Evolutionary conservation across 2,113 vertebrate genomes (phyloP).

Genomic region (Pterophyllum scalare): DNA sequence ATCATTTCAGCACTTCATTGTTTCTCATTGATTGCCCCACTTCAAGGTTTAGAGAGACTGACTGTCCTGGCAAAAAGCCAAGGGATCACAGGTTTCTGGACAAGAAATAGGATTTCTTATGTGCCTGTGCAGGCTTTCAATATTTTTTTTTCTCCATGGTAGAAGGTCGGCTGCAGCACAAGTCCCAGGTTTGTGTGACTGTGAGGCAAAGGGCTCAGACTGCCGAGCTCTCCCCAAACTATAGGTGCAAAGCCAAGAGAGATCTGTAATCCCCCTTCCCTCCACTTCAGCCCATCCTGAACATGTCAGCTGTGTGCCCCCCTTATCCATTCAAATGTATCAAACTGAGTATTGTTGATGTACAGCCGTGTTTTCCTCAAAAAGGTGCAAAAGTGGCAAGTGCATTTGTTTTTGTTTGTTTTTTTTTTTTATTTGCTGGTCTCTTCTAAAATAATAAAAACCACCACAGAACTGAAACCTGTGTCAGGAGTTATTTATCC

Average conservation of each 20-base stretch:
- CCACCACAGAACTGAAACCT: conserved; percentile 47
- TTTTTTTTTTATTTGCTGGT: conserved; percentile 54
- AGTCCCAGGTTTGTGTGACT: conserved; percentile 43
- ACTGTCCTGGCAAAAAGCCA: conserved; percentile 24
- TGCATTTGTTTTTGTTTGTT: conserved; percentile 71
- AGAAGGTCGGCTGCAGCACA: conserved; percentile 33
- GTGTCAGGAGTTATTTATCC: not conserved
- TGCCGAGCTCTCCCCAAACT: conserved; percentile 35
- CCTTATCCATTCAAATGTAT: conserved; percentile 78
- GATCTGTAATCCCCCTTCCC: conserved; percentile 13
- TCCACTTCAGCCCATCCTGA: not conserved
- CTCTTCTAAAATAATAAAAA: conserved; percentile 73
- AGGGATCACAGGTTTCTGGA: conserved; percentile 28
- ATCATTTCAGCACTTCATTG: conserved; percentile 56
- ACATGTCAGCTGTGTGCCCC: conserved; percentile 68
- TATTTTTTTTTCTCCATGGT: conserved; percentile 24
- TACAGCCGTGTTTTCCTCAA: conserved; percentile 87
- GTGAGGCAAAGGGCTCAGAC: conserved; percentile 52
- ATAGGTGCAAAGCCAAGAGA: conserved; percentile 50
- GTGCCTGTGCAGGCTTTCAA: conserved; percentile 57
- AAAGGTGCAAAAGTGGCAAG: conserved; percentile 86
- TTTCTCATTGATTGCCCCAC: conserved; percentile 24
- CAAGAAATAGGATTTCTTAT: conserved; percentile 34
- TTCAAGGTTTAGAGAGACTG: not conserved
- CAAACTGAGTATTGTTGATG: conserved; percentile 77